Evolutionary conservation across 2,888 invertebrate genomes (phyloP).

Genomic region (Aelia acuminata): DNA sequence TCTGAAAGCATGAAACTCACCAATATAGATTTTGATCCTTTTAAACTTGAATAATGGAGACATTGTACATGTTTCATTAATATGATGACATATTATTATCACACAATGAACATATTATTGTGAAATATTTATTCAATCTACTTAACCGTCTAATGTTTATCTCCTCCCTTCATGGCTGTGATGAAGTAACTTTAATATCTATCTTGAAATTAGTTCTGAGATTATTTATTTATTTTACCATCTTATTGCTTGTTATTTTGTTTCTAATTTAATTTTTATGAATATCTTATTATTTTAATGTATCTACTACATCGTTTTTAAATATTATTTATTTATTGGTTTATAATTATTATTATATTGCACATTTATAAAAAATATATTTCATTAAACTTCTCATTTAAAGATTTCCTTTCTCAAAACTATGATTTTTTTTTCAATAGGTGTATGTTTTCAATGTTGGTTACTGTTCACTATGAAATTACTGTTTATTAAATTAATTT

Average conservation of each 20-base stretch:
- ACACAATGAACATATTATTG: background rate
- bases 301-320: background rate
- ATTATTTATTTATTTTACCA: background rate
- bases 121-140: background rate
- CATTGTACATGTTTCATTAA: background rate
- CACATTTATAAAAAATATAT: constrained; percentile 12
- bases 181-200: background rate
- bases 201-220: background rate
- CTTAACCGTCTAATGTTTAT: background rate
- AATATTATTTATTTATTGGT: background rate
- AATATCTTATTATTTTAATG: background rate
- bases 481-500: too few relatives aligned
- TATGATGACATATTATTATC: background rate
- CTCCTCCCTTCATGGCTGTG: background rate
- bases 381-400: background rate
- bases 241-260: background rate
- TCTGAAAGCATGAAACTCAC: constrained; percentile 66
- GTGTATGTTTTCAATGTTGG: too few relatives aligned
- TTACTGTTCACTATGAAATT: too few relatives aligned
- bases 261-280: background rate
- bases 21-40: constrained; percentile 61
- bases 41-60: background rate
- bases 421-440: background rate
- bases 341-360: background rate
- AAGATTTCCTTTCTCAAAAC: background rate